These are phyloP conservation scores for Phalangium opilio DNA, from an alignment of 2,888 invertebrate species.

Conservation along the genomic window DNA sequence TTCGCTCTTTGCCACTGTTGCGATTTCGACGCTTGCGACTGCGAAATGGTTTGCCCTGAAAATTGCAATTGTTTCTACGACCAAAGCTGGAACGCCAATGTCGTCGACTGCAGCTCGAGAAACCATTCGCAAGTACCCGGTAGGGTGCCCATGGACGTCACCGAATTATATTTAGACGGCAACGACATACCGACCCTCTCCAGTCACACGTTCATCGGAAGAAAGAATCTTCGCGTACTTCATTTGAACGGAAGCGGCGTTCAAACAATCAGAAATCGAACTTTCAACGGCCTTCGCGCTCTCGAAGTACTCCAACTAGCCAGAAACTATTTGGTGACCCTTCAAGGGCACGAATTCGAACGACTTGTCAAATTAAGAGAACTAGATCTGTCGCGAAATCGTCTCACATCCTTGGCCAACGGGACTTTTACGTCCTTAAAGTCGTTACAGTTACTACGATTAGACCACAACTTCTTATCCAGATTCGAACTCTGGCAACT, in stretches of 20 bases:
- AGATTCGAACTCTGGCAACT: constrained; percentile 49
- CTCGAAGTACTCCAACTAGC: constrained; percentile 58
- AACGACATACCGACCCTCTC: constrained; percentile 58
- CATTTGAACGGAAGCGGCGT: constrained; percentile 64
- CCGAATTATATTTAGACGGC: constrained; percentile 71
- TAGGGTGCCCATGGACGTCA: constrained; percentile 77
- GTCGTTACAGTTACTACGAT: constrained; percentile 46
- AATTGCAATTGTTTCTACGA: constrained; percentile 81
- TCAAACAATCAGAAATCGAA: constrained; percentile 60
- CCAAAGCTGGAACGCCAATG: constrained; percentile 68
- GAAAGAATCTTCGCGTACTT: constrained; percentile 56
- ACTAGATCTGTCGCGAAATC: constrained; percentile 57
- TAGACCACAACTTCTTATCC: constrained; percentile 55
- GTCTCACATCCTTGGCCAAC: constrained; percentile 51
- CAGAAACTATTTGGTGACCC: constrained; percentile 49
- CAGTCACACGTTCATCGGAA: constrained; percentile 70
- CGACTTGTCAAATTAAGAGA: constrained; percentile 54
- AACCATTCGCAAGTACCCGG: constrained; percentile 41
- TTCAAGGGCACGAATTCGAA: constrained; percentile 66
- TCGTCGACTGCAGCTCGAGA: constrained; percentile 61
- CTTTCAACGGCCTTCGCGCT: constrained; percentile 63
- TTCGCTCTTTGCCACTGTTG: constrained; percentile 77
- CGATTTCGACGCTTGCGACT: constrained; percentile 80
- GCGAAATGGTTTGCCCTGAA: constrained; percentile 75
- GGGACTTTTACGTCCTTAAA: constrained; percentile 51